Percentiles rank a stretch among this genome's conserved stretches.
Evolutionary conservation across 2,113 vertebrate species (phyloP).

Genomic region (Platysteira castanea): DNA sequence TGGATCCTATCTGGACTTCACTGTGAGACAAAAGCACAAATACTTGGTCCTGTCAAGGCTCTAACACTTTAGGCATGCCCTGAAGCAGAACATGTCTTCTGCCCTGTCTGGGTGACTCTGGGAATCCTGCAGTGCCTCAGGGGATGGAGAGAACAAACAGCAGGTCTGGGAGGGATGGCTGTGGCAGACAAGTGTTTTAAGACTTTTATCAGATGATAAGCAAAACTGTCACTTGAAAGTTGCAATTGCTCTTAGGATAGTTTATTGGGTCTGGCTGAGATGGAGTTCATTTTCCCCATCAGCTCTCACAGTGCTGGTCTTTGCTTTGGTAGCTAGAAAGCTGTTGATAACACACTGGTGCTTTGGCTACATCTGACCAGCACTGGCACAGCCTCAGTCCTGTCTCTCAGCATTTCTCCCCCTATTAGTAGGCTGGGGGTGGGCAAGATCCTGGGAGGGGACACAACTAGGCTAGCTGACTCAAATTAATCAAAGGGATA

Average conservation of each 20-base stretch:
- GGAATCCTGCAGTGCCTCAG: not conserved
- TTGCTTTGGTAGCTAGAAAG: not conserved
- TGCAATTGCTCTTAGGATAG: not conserved
- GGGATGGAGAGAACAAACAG: not conserved
- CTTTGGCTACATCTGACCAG: not conserved
- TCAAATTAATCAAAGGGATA: not conserved
- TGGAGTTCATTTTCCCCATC: not conserved
- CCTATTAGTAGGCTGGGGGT: not conserved
- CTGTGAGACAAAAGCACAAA: not conserved
- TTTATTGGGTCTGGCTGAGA: not conserved
- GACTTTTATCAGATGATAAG: not conserved
- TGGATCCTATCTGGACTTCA: not conserved
- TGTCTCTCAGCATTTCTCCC: not conserved
- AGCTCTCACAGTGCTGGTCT: not conserved
- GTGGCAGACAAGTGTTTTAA: not conserved
- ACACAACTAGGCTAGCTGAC: not conserved
- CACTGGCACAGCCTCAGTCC: fast-evolving
- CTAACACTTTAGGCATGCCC: not conserved
- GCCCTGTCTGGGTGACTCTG: not conserved
- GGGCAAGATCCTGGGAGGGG: not conserved
- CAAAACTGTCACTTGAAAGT: not conserved
- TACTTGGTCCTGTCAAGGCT: not conserved
- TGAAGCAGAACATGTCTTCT: not conserved
- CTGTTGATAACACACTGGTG: not conserved
- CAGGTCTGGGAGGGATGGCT: not conserved